These are phyloP conservation scores for Phoxinus phoxinus DNA, from an alignment of 2,113 vertebrate species.

Conservation along the genomic window DNA sequence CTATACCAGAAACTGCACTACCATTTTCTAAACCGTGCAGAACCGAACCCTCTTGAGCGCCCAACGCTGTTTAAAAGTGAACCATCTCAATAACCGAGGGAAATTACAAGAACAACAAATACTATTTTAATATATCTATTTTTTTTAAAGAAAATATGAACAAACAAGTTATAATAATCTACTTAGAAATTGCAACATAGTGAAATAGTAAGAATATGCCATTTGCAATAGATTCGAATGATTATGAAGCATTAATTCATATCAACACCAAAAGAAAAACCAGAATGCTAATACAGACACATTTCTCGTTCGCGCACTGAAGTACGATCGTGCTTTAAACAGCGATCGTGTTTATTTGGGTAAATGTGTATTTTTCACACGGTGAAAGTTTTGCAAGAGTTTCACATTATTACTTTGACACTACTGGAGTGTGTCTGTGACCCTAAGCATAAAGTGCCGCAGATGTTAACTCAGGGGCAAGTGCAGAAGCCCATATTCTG, in stretches of 20 bases:
- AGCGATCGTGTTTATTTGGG: not conserved
- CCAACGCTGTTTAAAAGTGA: too few species aligned
- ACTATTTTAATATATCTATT: not conserved
- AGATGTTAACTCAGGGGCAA: too few species aligned
- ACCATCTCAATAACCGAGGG: not conserved
- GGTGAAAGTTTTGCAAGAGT: not conserved
- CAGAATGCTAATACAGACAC: not conserved
- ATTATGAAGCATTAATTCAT: not conserved
- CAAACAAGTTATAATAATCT: slow-evolving; percentile 2
- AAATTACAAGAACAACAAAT: not conserved
- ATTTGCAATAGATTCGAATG: not conserved
- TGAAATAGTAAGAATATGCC: not conserved
- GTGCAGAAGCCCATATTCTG: too few species aligned
- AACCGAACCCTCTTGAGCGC: too few species aligned
- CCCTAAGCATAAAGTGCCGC: not conserved
- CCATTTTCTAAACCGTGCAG: too few species aligned
- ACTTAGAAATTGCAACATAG: not conserved
- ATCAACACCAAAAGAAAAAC: not conserved
- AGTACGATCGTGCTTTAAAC: not conserved
- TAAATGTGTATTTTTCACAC: not conserved
- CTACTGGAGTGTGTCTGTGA: not conserved
- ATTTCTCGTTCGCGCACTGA: not conserved
- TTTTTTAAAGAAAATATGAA: not conserved
- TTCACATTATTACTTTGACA: not conserved
- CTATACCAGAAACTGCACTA: too few species aligned